phyloP scores from a whole-genome alignment of 2,797 vertebrate species.

The Enteromius afrohamiltoni region DNA sequence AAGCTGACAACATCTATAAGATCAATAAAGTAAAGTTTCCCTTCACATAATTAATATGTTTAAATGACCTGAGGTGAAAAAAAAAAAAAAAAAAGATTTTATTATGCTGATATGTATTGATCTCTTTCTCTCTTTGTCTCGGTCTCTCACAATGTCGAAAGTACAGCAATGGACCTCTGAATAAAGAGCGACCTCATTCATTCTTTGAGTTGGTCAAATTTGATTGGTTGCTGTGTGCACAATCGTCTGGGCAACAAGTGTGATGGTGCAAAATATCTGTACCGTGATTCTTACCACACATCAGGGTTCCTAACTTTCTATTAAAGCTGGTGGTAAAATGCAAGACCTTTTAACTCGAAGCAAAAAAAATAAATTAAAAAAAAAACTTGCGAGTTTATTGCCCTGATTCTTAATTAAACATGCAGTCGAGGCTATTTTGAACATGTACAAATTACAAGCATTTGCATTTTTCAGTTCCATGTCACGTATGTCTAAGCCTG shows the following conservation, averaged over 20 bases:
- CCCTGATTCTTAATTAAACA: constrained; percentile 16
- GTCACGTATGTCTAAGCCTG: constrained; percentile 54
- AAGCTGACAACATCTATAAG: background rate
- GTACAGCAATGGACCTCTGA: background rate
- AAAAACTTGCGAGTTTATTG: background rate
- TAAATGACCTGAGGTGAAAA: background rate
- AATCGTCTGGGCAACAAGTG: background rate
- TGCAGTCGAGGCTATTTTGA: background rate
- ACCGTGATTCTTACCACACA: background rate
- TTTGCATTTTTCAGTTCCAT: constrained; percentile 35
- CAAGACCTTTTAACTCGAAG: constrained; percentile 16
- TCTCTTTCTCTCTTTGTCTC: background rate
- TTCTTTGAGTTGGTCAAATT: background rate
- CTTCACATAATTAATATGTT: background rate
- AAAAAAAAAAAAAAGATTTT: background rate
- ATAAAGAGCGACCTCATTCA: constrained; percentile 14
- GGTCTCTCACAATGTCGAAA: background rate
- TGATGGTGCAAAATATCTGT: background rate
- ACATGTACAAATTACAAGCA: constrained; percentile 23
- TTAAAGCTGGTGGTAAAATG: constrained; percentile 1
- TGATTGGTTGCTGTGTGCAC: constrained; percentile 1
- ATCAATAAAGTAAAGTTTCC: background rate
- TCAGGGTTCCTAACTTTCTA: background rate
- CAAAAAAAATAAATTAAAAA: background rate
- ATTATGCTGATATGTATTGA: background rate